A percentile compares a stretch with the other conserved stretches of the same genome.
phyloP scores from a whole-genome alignment of 2,888 invertebrate species.

The Microctonus aethiopoides region DNA sequence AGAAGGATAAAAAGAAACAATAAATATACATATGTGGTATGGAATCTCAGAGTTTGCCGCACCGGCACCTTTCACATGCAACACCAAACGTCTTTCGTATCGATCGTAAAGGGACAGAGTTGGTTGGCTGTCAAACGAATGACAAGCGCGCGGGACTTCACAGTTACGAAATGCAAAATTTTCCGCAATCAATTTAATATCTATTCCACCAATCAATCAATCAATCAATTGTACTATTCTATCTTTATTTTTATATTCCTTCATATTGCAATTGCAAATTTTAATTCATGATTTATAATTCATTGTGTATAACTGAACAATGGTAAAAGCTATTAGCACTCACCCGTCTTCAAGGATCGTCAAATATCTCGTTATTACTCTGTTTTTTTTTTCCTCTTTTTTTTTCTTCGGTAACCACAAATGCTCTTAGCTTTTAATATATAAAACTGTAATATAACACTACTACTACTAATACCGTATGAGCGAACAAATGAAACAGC shows the following conservation, averaged over 20 bases:
- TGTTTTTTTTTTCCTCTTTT: too few relatives aligned
- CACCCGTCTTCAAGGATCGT: background rate
- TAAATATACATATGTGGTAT: background rate
- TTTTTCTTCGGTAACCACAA: background rate
- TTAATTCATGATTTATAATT: too few relatives aligned
- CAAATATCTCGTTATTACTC: background rate
- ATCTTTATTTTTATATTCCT: background rate
- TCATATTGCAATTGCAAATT: too few relatives aligned
- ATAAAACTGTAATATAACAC: background rate
- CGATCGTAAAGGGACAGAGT: conserved; percentile 33
- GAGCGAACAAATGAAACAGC: background rate
- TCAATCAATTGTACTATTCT: background rate
- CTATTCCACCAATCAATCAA: background rate
- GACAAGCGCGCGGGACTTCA: background rate
- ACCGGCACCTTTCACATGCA: conserved; percentile 40
- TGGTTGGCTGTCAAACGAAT: background rate
- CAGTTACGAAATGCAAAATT: background rate
- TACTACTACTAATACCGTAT: background rate
- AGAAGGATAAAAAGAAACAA: background rate
- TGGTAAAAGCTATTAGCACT: too few relatives aligned
- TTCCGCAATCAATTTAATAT: background rate
- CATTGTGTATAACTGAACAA: background rate
- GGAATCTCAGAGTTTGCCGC: background rate
- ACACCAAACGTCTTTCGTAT: conserved; percentile 33
- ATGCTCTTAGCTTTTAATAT: background rate